Evolutionary conservation across 2,113 vertebrate species (phyloP).

Genomic region (Pteropus alecto): DNA sequence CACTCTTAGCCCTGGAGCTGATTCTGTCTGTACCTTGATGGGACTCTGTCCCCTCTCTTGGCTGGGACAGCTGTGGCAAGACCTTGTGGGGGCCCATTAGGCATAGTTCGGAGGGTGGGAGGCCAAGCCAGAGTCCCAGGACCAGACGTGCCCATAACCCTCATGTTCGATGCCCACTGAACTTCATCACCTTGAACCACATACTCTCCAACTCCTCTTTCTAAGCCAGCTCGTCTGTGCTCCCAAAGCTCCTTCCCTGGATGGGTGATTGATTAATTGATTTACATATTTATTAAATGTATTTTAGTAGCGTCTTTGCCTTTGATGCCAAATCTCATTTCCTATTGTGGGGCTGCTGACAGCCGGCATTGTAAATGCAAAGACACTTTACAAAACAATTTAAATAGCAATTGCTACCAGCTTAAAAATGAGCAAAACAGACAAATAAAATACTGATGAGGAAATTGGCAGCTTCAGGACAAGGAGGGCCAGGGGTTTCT

Average conservation of each 20-base stretch:
- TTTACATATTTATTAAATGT: slow-evolving; percentile 76
- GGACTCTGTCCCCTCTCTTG: not conserved
- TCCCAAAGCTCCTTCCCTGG: slow-evolving; percentile 32
- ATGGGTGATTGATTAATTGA: slow-evolving; percentile 70
- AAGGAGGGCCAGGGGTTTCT: slow-evolving; percentile 56
- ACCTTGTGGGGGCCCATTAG: not conserved
- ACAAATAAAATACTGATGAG: slow-evolving; percentile 73
- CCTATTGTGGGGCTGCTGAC: slow-evolving; percentile 73
- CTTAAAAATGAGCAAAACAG: slow-evolving; percentile 79
- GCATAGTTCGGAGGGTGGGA: not conserved
- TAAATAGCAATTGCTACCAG: slow-evolving; percentile 77
- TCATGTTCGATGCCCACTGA: not conserved
- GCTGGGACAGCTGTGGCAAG: not conserved
- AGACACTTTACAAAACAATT: slow-evolving; percentile 79
- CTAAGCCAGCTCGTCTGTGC: slow-evolving; percentile 32
- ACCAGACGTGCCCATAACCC: not conserved
- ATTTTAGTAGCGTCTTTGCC: slow-evolving; percentile 38
- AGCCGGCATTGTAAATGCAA: slow-evolving; percentile 75
- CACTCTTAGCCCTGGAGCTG: not conserved
- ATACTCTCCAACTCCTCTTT: not conserved
- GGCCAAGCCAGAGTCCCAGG: not conserved
- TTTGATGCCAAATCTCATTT: slow-evolving; percentile 57
- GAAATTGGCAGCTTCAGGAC: slow-evolving; percentile 71
- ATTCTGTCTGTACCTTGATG: not conserved
- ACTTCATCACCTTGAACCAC: not conserved